Base-by-base conservation (phyloP, 2,113 vertebrate genomes). In the Archilochus colubris region DNA sequence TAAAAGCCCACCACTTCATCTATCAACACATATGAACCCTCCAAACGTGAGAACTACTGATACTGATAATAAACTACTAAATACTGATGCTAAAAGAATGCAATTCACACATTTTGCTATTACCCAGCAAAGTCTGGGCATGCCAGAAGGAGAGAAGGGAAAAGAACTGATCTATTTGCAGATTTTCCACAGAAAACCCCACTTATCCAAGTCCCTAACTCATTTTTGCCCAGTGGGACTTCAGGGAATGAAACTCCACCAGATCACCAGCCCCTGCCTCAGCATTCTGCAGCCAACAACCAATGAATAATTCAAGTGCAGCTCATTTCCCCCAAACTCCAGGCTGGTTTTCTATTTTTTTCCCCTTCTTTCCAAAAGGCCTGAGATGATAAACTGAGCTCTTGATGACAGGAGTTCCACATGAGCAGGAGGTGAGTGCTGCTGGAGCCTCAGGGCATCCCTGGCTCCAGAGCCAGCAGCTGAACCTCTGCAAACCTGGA, bases 11-110 rank as follows among this genome's bases (percentile, higher is more conserved):
- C 15, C 19, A 22, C 50, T 72, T 61, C 10, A 40, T 40, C 40
- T 33, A 44, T 6, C 14, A 5, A 22, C 54, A 61, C 10, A 27
- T 3, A 31, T 0, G 0, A 58, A 27, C 2, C 3, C 54, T 50
- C 30, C 40, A 75, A 55, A 43, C 0, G 3, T 3, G 23, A 78
- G 18, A 6, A 25, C 12, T 33, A 31, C n/a, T 12, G 12, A 40
- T 40, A 40, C 40, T 40, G 40, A 40, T 40, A 40, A 40, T 40
- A 40, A 40, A 40, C 40, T 40, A 40, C 40, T 40, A 40, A 22
- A 62, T n/a, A 19, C 14, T 55, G 58, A 13, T 1, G 31, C 51
- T 40, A 7, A 51, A 79, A 40, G 40, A 43, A 51, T 1, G 7
- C 28, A 62, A 36, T 10, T 43, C 25, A 63, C 33, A 12, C 4